A percentile compares a stretch with the other conserved stretches of the same genome.
phyloP scores from a whole-genome alignment of 2,888 invertebrate species.

The Cetonia aurata region DNA sequence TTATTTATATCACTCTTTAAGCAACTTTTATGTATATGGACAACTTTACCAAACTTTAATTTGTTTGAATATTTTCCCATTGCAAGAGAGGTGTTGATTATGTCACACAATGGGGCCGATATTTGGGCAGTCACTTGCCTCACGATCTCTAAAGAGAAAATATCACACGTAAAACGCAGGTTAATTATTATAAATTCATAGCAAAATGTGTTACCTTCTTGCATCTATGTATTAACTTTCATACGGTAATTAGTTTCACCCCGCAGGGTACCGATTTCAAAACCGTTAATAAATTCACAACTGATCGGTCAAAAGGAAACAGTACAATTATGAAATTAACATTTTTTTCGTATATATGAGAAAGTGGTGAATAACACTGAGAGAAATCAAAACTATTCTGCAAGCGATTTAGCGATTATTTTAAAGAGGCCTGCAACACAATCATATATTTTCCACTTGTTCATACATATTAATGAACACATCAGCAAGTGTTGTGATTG shows the following conservation, averaged over 20 bases:
- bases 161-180: no score
- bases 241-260: background rate
- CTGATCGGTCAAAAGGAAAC: slow-evolving; percentile 21
- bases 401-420: slow-evolving; percentile 1
- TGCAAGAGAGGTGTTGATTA: no score
- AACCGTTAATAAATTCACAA: slow-evolving; percentile 23
- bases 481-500: background rate
- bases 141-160: no score
- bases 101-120: no score
- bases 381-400: slow-evolving; percentile 35
- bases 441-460: background rate
- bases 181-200: no score
- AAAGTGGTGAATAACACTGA: slow-evolving; percentile 26
- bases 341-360: slow-evolving; percentile 27
- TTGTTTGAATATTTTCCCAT: no score
- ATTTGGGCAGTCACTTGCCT: no score
- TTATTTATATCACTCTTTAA: no score
- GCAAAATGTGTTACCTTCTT: background rate
- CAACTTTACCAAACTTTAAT: no score
- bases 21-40: no score
- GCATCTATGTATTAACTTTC: slow-evolving; percentile 2
- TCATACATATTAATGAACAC: background rate
- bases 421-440: background rate
- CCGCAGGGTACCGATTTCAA: slow-evolving; percentile 24
- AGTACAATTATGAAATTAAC: slow-evolving; percentile 31